Conservation (phyloP, 2,888 invertebrate species). For the Aphodius granarius region DNA sequence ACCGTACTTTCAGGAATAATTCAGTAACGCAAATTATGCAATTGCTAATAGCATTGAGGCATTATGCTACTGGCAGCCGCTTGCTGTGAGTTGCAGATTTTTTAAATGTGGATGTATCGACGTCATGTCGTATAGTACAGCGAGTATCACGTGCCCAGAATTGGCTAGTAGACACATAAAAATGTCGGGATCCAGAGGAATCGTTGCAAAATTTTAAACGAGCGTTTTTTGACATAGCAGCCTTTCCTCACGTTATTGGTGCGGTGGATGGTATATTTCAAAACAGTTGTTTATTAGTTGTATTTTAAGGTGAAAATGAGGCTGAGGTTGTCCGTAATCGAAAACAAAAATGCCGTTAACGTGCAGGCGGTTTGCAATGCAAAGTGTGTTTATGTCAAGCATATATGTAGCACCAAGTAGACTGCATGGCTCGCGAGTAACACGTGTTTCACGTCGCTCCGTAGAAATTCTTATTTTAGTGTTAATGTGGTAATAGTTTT, state of each 20-base stretch:
- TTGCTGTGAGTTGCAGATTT: slow-evolving; percentile 12
- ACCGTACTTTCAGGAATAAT: not conserved
- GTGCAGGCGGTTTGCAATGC: slow-evolving; percentile 31
- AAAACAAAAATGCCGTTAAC: slow-evolving; percentile 40
- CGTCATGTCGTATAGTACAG: slow-evolving; percentile 1
- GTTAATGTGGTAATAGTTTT: too few species aligned
- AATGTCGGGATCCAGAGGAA: slow-evolving; percentile 13
- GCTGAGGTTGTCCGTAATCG: slow-evolving; percentile 34
- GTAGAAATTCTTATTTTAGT: too few species aligned
- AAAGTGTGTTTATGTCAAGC: too few species aligned
- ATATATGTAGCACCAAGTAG: too few species aligned
- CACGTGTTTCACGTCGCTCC: too few species aligned
- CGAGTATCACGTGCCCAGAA: not conserved
- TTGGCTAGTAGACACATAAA: slow-evolving; percentile 1
- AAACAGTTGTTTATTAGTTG: not conserved
- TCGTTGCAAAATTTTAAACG: slow-evolving; percentile 13
- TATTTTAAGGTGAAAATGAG: slow-evolving; percentile 27
- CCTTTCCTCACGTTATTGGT: slow-evolving; percentile 18
- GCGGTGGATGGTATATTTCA: not conserved
- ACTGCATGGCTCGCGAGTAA: too few species aligned
- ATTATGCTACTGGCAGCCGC: slow-evolving; percentile 19
- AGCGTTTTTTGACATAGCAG: slow-evolving; percentile 11
- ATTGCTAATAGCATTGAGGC: slow-evolving; percentile 19
- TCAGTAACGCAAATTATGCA: not conserved
- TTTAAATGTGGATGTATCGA: slow-evolving; percentile 9